Evolutionary conservation across 2,797 vertebrate species (phyloP).

Genomic region (Ammospiza maritima): DNA sequence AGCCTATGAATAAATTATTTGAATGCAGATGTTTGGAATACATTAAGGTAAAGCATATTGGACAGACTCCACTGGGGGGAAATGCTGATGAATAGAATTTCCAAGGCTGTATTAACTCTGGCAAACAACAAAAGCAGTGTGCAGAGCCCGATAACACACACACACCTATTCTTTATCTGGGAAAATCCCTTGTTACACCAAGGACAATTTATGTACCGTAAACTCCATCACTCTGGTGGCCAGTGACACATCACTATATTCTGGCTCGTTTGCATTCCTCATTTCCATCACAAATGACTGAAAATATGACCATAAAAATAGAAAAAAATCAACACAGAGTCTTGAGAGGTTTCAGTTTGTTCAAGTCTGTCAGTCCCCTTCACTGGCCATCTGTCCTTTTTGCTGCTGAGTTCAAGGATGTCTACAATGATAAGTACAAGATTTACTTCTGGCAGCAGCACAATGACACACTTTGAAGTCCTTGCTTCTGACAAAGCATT

Average conservation of each 20-base stretch:
- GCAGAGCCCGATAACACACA: constrained; percentile 65
- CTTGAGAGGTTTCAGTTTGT: constrained; percentile 29
- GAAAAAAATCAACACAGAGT: not conserved
- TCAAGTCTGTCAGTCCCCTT: constrained; percentile 3
- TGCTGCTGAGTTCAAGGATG: not conserved
- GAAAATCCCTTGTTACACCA: constrained; percentile 8
- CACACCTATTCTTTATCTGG: constrained; percentile 15
- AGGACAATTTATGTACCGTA: not conserved
- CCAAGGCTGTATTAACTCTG: constrained; percentile 75
- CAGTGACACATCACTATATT: not conserved
- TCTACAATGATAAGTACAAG: constrained; percentile 5
- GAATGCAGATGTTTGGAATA: constrained; percentile 79
- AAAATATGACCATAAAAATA: not conserved
- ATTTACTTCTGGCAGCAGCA: constrained; percentile 24
- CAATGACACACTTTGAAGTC: not conserved
- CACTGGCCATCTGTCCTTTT: constrained; percentile 47
- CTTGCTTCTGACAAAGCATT: constrained; percentile 24
- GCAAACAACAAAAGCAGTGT: constrained; percentile 75
- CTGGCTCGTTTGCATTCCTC: not conserved
- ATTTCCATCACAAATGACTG: not conserved
- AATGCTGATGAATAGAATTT: constrained; percentile 77
- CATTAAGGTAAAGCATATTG: constrained; percentile 73
- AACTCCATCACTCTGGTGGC: not conserved
- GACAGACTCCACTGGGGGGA: constrained; percentile 57
- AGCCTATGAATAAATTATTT: constrained; percentile 80